Evolutionary conservation across 1,140 invertebrate genomes (phyloP), one percentile per base, ranked within the genome.

Genomic region (Dryas iulia): DNA sequence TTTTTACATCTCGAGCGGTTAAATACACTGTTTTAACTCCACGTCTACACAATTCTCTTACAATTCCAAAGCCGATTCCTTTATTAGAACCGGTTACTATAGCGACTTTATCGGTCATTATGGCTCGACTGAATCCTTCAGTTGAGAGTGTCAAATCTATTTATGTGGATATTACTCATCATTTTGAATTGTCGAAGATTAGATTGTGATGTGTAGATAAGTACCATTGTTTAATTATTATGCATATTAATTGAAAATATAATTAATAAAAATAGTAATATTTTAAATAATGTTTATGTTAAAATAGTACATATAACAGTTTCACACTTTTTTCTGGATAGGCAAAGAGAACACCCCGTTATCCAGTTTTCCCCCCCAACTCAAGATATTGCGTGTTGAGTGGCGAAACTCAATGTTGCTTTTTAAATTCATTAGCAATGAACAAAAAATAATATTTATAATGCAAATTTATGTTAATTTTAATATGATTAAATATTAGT

Each of bases 31-130:
- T 81, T 6, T 94, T 94, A 35, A 93, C 78, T 71, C 93, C 94
- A 74, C 93, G 79, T 66, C 93, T 80, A 66, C 93, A 95, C 4
- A 96, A 83, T 2, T 87, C 91, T 81, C 94, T 93, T 0, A 95
- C 95, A 62, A 95, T 95, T 0, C 90, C 94, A 86, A 92, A 95
- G 5, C 95, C 96, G 71, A 96, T 95, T 47, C 39, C 39, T 18
- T 47, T 47, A 47, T 21, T 47, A 21, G 39, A 47, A 47, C 39
- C 39, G 8, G 95, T 96, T 1, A 96, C 95, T 26, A 87, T 65
- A 14, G 83, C 83, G 7, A 86, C 72, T 80, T 80, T 84, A 31
- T 70, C 64, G 91, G 93, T 39, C 82, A 88, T 86, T 21, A 47
- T 47, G 18, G 8, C 39, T 7, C 39, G 39, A 11, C 18, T 47